phyloP scores from a whole-genome alignment of 2,888 invertebrate species.

The Hemithea aestivaria region DNA sequence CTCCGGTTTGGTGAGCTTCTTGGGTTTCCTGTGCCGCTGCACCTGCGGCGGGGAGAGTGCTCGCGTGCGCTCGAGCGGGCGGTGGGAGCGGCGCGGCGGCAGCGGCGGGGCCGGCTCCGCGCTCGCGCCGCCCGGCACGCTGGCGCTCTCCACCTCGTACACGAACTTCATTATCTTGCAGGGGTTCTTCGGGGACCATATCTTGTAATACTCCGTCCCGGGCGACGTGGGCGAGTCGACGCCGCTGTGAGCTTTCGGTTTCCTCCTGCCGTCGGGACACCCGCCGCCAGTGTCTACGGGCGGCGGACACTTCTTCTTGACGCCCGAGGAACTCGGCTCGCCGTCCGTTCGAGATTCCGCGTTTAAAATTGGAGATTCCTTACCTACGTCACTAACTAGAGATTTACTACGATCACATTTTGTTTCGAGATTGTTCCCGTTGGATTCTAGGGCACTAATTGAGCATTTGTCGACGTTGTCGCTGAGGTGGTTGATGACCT shows the following conservation, averaged over 20 bases:
- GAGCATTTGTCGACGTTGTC: slow-evolving; percentile 77
- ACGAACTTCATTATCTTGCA: slow-evolving; percentile 78
- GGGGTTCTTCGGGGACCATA: slow-evolving; percentile 83
- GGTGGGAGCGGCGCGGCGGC: slow-evolving; percentile 85
- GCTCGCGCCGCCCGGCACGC: slow-evolving; percentile 58
- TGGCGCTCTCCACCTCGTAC: slow-evolving; percentile 72
- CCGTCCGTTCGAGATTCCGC: slow-evolving; percentile 67
- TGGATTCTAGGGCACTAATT: slow-evolving; percentile 75
- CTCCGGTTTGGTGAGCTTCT: slow-evolving; percentile 81
- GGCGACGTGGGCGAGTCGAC: slow-evolving; percentile 78
- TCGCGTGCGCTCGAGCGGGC: slow-evolving; percentile 88
- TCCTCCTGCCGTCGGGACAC: slow-evolving; percentile 81
- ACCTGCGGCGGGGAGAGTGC: slow-evolving; percentile 84
- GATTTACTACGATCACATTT: slow-evolving; percentile 74
- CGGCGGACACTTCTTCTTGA: slow-evolving; percentile 78
- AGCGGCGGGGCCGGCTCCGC: slow-evolving; percentile 85
- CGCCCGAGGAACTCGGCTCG: slow-evolving; percentile 65
- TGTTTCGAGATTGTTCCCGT: slow-evolving; percentile 68
- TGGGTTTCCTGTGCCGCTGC: slow-evolving; percentile 83
- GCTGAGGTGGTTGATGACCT: slow-evolving; percentile 63
- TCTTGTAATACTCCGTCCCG: slow-evolving; percentile 83
- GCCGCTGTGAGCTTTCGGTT: slow-evolving; percentile 76
- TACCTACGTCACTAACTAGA: slow-evolving; percentile 65
- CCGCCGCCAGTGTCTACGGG: slow-evolving; percentile 77
- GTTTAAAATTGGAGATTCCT: slow-evolving; percentile 69